These are phyloP conservation scores for Neostethus bicornis DNA, from an alignment of 2,797 vertebrate genomes.

Conservation along the genomic window DNA sequence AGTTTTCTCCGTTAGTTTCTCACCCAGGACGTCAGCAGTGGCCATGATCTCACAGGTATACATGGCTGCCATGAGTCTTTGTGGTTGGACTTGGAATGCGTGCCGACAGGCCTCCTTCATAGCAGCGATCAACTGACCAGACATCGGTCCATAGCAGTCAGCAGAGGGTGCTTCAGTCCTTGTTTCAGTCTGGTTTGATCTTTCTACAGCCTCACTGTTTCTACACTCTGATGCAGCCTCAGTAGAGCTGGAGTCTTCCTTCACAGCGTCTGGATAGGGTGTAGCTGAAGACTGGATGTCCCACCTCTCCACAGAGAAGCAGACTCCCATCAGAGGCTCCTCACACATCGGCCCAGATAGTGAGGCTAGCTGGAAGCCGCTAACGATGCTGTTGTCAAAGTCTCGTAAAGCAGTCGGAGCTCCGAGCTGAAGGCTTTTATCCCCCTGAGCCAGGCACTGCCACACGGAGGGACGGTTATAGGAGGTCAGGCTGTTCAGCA, in stretches of 20 bases:
- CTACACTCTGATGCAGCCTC: constrained; percentile 11
- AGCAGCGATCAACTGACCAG: constrained; percentile 93
- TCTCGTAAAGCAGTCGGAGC: constrained; percentile 74
- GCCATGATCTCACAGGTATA: constrained; percentile 98
- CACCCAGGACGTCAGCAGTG: constrained; percentile 94
- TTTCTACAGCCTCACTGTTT: background rate
- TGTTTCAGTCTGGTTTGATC: constrained; percentile 29
- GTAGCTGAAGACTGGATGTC: constrained; percentile 75
- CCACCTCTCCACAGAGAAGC: constrained; percentile 90
- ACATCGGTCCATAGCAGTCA: constrained; percentile 92
- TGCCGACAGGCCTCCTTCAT: constrained; percentile 94
- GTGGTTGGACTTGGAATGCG: constrained; percentile 89
- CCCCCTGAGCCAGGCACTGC: constrained; percentile 80
- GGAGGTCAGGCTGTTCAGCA: constrained; percentile 83
- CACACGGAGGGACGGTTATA: constrained; percentile 86
- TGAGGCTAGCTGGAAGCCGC: constrained; percentile 93
- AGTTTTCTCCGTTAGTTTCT: constrained; percentile 20
- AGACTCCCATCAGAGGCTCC: constrained; percentile 97
- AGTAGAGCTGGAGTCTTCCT: background rate
- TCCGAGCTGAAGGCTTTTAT: constrained; percentile 21
- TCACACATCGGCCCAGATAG: constrained; percentile 96
- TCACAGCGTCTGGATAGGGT: constrained; percentile 51
- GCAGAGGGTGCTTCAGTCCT: constrained; percentile 59
- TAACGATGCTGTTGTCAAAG: constrained; percentile 92
- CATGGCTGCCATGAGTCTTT: constrained; percentile 98